A percentile compares a stretch with the other conserved stretches of the same genome.
Evolutionary conservation across 2,113 vertebrate genomes (phyloP).

Genomic region (Phrynosoma platyrhinos): DNA sequence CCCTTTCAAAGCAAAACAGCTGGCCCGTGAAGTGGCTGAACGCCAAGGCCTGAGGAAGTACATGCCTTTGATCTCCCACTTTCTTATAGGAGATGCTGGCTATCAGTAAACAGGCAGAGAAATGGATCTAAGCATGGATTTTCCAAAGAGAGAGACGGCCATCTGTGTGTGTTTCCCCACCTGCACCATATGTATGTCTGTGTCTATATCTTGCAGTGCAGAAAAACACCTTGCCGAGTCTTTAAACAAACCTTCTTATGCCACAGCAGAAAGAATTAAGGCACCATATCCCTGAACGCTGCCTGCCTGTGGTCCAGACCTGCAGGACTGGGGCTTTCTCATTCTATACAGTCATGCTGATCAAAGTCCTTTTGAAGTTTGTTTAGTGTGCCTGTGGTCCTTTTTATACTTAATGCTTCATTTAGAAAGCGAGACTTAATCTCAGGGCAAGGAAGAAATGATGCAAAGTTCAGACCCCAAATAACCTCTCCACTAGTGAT

Average conservation of each 20-base stretch:
- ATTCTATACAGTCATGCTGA: conserved; percentile 62
- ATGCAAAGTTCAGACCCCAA: neutral
- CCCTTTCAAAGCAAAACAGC: conserved; percentile 64
- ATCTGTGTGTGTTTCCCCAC: conserved; percentile 16
- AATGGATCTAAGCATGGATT: conserved; percentile 55
- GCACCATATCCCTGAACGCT: conserved; percentile 59
- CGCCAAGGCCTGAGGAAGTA: conserved; percentile 44
- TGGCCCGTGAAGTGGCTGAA: conserved; percentile 46
- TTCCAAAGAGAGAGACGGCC: conserved; percentile 56
- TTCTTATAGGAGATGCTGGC: conserved; percentile 70
- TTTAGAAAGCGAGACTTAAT: neutral
- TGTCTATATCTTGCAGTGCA: neutral
- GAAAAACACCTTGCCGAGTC: conserved; percentile 48
- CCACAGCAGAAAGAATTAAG: conserved; percentile 70
- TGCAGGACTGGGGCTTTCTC: conserved; percentile 65
- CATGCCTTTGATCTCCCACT: conserved; percentile 71
- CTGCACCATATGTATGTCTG: accelerated
- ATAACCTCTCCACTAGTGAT: neutral
- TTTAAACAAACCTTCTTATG: conserved; percentile 74
- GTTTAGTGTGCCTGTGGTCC: conserved; percentile 71
- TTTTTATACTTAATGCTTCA: conserved; percentile 15
- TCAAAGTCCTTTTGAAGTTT: conserved; percentile 83
- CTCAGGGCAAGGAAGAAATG: neutral
- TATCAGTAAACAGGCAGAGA: conserved; percentile 63
- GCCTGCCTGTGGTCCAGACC: conserved; percentile 58